Evolutionary conservation across 30 jellyfish, hydroid and myxozoan species (phyloP), one percentile per base, ranked within the genome.

Genomic region (Haliclystus octoradiatus): DNA sequence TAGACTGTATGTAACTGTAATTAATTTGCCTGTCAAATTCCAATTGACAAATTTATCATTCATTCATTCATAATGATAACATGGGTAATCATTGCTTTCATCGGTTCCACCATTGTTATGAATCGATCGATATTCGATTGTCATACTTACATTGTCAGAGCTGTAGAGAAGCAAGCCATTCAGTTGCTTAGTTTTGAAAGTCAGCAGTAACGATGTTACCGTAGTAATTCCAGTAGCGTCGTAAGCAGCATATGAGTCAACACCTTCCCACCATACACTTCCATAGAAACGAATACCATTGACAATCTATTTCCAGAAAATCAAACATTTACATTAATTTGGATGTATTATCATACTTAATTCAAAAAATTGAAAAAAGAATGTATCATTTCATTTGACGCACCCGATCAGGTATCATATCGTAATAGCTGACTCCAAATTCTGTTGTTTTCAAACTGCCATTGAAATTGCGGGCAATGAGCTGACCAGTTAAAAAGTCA

Each of bases 201-300:
- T 84, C 15, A 89, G 33, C 31, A 71, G 67, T 0, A 89, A 5
- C 26, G 95, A 81, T 62, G 62, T 81, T 31, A 89, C 25, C 29
- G 61, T 52, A n/a, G 81, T 51, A 1, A 26, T 66, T 9, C 26
- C 71, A 23, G 75, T 84, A 23, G 70, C 79, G 49, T 69, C 28
- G 50, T 74, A 34, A 0, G 95, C 81, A 28, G 85, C 34, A 66
- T 89, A 89, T 5, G 98, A 89, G 26, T 92, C 91, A 27, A 57
- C 30, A 31, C 74, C 49, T 40, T 34, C 26, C 98, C 98, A 89
- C 95, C 95, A 82, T 92, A 89, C 75, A 74, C 62, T 66, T 29
- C 98, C 98, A 73, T 89, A 89, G 77, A 89, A 89, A 34, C 95
- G 81, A 2, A 74, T 70, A 27, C 98, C 98, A 12, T 71, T 23